phyloP scores from a whole-genome alignment of 2,113 vertebrate genomes.

The Otis tarda region DNA sequence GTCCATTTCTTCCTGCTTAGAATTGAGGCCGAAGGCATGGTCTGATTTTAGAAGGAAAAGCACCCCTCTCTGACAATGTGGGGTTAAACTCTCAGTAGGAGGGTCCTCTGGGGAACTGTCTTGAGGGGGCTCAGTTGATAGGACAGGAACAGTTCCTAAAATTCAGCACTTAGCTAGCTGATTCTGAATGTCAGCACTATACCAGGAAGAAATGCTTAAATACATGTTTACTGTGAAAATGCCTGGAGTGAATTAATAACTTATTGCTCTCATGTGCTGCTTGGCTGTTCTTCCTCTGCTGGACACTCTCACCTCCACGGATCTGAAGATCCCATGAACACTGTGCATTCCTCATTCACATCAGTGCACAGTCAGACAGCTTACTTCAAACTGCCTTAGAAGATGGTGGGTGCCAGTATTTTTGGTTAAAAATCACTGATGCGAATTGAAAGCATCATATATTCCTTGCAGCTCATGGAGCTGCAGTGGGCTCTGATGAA shows the following conservation, averaged over 20 bases:
- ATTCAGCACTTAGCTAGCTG: neutral
- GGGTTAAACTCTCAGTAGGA: neutral
- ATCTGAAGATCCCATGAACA: neutral
- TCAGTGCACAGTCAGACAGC: neutral
- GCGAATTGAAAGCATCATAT: neutral
- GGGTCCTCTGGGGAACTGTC: neutral
- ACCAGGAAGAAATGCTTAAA: neutral
- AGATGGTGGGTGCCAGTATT: neutral
- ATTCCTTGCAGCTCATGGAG: neutral
- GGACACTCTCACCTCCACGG: neutral
- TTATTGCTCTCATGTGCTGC: neutral
- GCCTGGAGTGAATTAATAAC: neutral
- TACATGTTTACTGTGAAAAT: neutral
- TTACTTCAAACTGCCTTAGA: neutral
- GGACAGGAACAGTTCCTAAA: neutral
- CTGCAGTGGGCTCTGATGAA: neutral
- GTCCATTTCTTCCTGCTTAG: neutral
- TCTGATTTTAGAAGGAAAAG: neutral
- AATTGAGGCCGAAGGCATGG: neutral
- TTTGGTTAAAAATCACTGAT: neutral
- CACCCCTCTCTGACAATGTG: neutral
- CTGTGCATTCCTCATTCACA: neutral
- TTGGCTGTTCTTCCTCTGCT: neutral
- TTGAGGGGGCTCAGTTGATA: neutral
- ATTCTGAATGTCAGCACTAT: neutral